phyloP scores from a whole-genome alignment of 2,888 invertebrate genomes.

The Carabus problematicus region DNA sequence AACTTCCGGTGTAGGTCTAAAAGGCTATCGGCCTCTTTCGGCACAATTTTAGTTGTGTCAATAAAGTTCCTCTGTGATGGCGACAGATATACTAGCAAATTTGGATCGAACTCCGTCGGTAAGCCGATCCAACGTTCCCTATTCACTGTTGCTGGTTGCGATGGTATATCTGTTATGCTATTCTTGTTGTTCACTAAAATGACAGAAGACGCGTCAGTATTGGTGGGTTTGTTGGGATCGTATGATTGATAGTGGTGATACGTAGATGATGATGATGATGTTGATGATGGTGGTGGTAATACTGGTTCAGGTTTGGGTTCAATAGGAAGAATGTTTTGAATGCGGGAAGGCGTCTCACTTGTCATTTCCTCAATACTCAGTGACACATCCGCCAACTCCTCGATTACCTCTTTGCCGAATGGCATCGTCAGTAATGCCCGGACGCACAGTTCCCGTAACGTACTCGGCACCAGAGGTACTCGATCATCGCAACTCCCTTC shows the following conservation, averaged over 20 bases:
- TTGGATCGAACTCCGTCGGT: slow-evolving; percentile 67
- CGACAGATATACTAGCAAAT: slow-evolving; percentile 72
- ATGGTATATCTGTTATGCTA: slow-evolving; percentile 42
- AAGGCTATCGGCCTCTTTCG: slow-evolving; percentile 67
- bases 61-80: slow-evolving; percentile 73
- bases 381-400: slow-evolving; percentile 72
- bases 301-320: background rate
- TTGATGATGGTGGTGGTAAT: slow-evolving; percentile 2
- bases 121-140: slow-evolving; percentile 67
- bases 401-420: slow-evolving; percentile 72
- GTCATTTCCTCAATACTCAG: slow-evolving; percentile 59
- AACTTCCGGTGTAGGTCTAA: slow-evolving; percentile 75
- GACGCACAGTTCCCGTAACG: slow-evolving; percentile 71
- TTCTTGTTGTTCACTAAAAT: slow-evolving; percentile 44
- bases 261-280: too few relatives aligned
- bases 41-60: slow-evolving; percentile 64
- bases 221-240: slow-evolving; percentile 13
- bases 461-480: slow-evolving; percentile 45
- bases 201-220: slow-evolving; percentile 45
- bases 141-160: slow-evolving; percentile 57
- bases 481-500: slow-evolving; percentile 29
- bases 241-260: slow-evolving; percentile 8
- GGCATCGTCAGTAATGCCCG: slow-evolving; percentile 71
- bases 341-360: slow-evolving; percentile 35
- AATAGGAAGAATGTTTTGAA: slow-evolving; percentile 12